Conservation (phyloP, 2,888 invertebrate species). For the Habroteleia sp. region DNA sequence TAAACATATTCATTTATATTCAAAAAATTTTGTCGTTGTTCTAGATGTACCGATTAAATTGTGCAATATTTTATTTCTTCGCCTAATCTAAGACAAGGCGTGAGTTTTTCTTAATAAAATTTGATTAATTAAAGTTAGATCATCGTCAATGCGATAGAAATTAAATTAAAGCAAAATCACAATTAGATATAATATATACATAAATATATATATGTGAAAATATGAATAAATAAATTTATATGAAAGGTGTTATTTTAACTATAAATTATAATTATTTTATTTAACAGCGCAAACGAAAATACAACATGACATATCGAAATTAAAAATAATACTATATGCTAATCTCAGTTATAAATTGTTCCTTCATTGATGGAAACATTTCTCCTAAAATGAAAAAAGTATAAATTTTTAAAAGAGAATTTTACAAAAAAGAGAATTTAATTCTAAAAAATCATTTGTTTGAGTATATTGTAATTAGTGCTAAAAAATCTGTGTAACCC, state of each 20-base stretch:
- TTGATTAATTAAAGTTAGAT: conserved; percentile 24
- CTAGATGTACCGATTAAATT: conserved; percentile 7
- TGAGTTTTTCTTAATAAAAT: conserved; percentile 32
- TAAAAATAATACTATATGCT: conserved; percentile 5
- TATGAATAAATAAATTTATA: conserved; percentile 19
- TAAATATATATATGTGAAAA: conserved; percentile 12
- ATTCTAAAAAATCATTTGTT: too few relatives aligned
- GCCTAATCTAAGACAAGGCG: conserved; percentile 11
- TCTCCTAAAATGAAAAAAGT: not conserved
- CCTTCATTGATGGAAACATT: conserved; percentile 14
- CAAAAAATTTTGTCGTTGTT: too few relatives aligned
- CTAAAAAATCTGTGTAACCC: too few relatives aligned
- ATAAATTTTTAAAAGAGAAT: too few relatives aligned
- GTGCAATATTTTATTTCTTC: conserved; percentile 19
- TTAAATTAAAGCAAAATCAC: conserved; percentile 19
- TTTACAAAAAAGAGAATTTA: too few relatives aligned
- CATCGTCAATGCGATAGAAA: conserved; percentile 18
- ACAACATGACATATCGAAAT: conserved; percentile 28
- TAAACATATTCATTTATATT: too few relatives aligned
- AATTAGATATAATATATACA: conserved; percentile 9
- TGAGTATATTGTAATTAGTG: too few relatives aligned
- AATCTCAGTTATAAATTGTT: conserved; percentile 26
- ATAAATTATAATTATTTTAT: conserved; percentile 1
- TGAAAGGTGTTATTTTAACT: conserved; percentile 14
- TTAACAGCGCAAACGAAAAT: conserved; percentile 13